Conservation (phyloP, 2,888 invertebrate genomes). For the Dryobotodes eremita region DNA sequence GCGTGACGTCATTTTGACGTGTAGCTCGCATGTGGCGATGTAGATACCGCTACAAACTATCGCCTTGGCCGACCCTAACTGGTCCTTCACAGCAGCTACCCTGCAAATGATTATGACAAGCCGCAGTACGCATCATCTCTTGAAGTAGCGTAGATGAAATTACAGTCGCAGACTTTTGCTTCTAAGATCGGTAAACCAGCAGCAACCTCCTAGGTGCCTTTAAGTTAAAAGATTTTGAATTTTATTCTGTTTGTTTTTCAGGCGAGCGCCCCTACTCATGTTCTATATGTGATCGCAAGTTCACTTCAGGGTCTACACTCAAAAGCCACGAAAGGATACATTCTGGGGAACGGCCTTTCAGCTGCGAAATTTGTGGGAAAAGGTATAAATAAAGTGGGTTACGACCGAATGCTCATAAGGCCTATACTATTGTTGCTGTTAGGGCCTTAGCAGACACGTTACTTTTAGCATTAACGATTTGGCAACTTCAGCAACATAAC, state of each 20-base stretch:
- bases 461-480: background rate
- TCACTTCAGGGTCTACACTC: constrained; percentile 89
- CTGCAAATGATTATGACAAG: background rate
- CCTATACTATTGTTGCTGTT: background rate
- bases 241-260: constrained; percentile 48
- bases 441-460: background rate
- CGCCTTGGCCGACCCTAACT: background rate
- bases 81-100: too few relatives aligned
- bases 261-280: constrained; percentile 80
- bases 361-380: constrained; percentile 89
- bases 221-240: background rate
- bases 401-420: background rate
- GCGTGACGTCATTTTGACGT: too few relatives aligned
- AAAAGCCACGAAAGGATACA: constrained; percentile 90
- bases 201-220: background rate
- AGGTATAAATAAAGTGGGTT: constrained; percentile 67
- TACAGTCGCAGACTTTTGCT: background rate
- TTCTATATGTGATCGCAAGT: constrained; percentile 81
- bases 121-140: background rate
- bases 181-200: too few relatives aligned
- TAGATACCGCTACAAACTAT: too few relatives aligned
- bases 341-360: constrained; percentile 91
- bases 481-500: background rate
- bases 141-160: background rate
- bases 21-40: too few relatives aligned